Evolutionary conservation across 1,140 invertebrate species (phyloP), one percentile per base, ranked within the genome.

Genomic region (Drosophila gunungcola): DNA sequence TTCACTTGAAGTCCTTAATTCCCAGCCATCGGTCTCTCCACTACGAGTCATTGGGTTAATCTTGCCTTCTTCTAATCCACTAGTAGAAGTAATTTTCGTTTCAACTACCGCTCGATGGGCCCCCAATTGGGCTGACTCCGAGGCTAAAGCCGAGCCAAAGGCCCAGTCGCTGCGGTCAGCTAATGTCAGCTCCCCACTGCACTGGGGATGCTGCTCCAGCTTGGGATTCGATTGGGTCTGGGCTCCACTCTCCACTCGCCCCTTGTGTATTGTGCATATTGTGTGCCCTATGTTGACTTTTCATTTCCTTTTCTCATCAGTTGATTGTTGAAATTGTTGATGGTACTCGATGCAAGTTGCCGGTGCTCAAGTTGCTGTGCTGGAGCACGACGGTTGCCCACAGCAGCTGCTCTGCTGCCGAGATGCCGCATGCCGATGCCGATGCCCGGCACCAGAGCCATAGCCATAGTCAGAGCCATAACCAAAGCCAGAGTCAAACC

Each of bases 301-400:
- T 88, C 83, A 86, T 88, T 89, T 86, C 84, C 83, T 86, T 77
- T 86, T 88, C 84, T 75, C 83, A 86, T 86, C 83, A 86, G 84
- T 86, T 83, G 83, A 86, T 83, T 86, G 83, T 88, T 86, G 54
- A 83, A 83, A 88, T 88, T 76, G 83, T 83, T 83, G 82, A 78
- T 86, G 81, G 68, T 86, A 65, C 70, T 64, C 60, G 45, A 54
- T 57, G 64, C 36, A 38, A 55, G 58, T 56, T 54, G 69, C 41
- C 67, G 72, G 25, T 58, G 48, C 13, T 34, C 27, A 34, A 43
- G 39, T 56, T 55, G 73, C 16, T 49, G 7, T 49, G 54, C 43
- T 53, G 72, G 32, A 43, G 69, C 61, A 69, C 73, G 48, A 52
- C 60, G 55, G 65, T 56, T 75, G 80, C 63, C 55, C 25, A 53